Evolutionary conservation across 2,888 invertebrate species (phyloP), one percentile per base, ranked within the genome.

Genomic region (Caenorhabditis panamensis): DNA sequence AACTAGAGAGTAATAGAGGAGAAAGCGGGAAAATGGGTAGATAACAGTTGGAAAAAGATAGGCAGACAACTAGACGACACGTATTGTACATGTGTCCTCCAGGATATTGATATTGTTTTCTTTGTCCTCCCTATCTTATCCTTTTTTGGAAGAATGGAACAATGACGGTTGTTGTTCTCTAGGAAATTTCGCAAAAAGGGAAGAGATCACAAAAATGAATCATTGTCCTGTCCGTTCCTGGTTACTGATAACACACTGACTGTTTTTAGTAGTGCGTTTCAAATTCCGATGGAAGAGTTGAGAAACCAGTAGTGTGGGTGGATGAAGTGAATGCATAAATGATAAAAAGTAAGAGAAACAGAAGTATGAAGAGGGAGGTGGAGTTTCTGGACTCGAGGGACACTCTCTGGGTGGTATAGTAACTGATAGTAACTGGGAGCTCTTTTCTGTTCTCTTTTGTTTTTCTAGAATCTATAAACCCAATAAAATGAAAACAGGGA

Each of bases 131-230:
- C 2, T 20, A 22, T 71, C n/a, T 71, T 71, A 71, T 71, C 69
- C 69, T 37, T 62, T 71, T 53, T 18, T 47, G 18, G 47, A 5
- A 44, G 61, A 62, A 61, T 22, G n/a, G 37, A 61, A 53, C n/a
- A 71, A 44, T 62, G 51, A 71, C 62, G 53, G 69, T 69, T 62
- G 44, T 24, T 58, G 47, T 13, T 41, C 6, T 13, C 1, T 20
- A 22, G 36, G 28, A 53, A 22, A 28, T 51, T 51, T 51, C 51
- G 61, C n/a, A 53, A 36, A 53, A 44, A 36, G 24, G 18, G 51
- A 20, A 36, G n/a, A 62, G 69, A 71, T 71, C 69, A 71, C 62
- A 53, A 31, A 53, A 44, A 37, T 71, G 69, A 71, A 71, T 71
- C 61, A 71, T 41, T 69, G 51, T 61, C 59, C 47, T 1, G 13